phyloP scores from a whole-genome alignment of 2,888 invertebrate species.

The Doris montereyensis region DNA sequence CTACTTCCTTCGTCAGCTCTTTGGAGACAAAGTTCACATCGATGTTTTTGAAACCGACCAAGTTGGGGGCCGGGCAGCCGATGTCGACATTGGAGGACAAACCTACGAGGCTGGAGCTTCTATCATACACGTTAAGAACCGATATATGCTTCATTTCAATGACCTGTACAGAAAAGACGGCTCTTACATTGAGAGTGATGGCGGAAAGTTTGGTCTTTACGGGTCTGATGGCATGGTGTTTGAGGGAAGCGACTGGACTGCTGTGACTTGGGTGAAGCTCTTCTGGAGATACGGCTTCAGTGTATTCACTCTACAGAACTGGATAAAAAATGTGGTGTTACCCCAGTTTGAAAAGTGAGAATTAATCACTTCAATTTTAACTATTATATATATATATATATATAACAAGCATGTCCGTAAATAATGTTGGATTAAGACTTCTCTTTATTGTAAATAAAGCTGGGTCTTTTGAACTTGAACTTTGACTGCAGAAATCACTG shows the following conservation, averaged over 20 bases:
- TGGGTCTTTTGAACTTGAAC: no score
- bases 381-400: not conserved
- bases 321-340: constrained; percentile 70
- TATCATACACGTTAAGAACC: constrained; percentile 77
- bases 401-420: no score
- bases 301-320: constrained; percentile 73
- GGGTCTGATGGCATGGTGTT: constrained; percentile 77
- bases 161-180: constrained; percentile 66
- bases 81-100: constrained; percentile 73
- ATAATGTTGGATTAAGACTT: no score
- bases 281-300: constrained; percentile 78
- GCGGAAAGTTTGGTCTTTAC: constrained; percentile 74
- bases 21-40: constrained; percentile 73
- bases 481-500: no score
- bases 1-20: constrained; percentile 75
- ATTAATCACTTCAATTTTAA: not conserved
- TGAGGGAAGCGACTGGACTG: constrained; percentile 74
- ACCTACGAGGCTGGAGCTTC: constrained; percentile 78
- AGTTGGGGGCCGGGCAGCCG: constrained; percentile 78
- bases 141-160: constrained; percentile 77
- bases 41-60: constrained; percentile 76
- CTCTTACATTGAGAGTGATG: constrained; percentile 57
- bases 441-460: no score
- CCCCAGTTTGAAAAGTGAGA: constrained; percentile 73
- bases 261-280: constrained; percentile 74